A percentile compares a stretch with the other conserved stretches of the same genome.
These are phyloP conservation scores for Amphibalanus amphitrite DNA, from an alignment of 1,140 invertebrate species.

Conservation along the genomic window DNA sequence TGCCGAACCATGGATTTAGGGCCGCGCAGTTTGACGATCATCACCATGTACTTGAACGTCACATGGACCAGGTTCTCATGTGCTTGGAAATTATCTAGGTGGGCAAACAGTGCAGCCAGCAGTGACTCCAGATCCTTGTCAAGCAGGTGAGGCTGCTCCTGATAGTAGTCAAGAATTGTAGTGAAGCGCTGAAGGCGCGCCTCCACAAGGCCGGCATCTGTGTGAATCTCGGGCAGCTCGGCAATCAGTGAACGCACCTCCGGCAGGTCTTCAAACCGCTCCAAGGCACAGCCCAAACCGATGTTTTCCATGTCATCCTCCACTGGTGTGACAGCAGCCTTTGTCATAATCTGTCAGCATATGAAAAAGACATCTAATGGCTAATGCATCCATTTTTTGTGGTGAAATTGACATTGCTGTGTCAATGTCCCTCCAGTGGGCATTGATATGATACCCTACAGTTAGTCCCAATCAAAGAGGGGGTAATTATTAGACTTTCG, in stretches of 20 bases:
- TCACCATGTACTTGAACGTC: constrained; percentile 66
- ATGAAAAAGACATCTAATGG: too few relatives aligned
- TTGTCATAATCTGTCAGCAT: too few relatives aligned
- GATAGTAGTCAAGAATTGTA: constrained; percentile 22
- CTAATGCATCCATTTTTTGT: too few relatives aligned
- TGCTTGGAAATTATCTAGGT: constrained; percentile 16
- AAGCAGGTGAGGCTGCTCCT: constrained; percentile 84
- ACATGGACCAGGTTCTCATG: constrained; percentile 44
- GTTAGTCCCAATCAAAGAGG: too few relatives aligned
- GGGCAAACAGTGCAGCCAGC: constrained; percentile 43
- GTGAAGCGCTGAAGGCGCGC: not conserved
- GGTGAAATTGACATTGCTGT: too few relatives aligned
- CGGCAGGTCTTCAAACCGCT: not conserved
- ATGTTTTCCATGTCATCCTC: constrained; percentile 10
- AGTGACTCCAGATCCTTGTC: constrained; percentile 69
- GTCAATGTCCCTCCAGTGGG: too few relatives aligned
- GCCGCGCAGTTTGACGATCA: constrained; percentile 75
- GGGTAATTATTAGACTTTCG: too few relatives aligned
- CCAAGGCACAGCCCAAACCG: not conserved
- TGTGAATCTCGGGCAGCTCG: not conserved
- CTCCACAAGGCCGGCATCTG: not conserved
- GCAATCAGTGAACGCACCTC: not conserved
- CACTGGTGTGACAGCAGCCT: constrained; percentile 10
- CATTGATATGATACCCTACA: too few relatives aligned
- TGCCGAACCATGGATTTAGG: constrained; percentile 78